Percentiles rank a stretch among this genome's conserved stretches.
Evolutionary conservation across 2,797 vertebrate genomes (phyloP).

Genomic region (Urophycis tenuis): DNA sequence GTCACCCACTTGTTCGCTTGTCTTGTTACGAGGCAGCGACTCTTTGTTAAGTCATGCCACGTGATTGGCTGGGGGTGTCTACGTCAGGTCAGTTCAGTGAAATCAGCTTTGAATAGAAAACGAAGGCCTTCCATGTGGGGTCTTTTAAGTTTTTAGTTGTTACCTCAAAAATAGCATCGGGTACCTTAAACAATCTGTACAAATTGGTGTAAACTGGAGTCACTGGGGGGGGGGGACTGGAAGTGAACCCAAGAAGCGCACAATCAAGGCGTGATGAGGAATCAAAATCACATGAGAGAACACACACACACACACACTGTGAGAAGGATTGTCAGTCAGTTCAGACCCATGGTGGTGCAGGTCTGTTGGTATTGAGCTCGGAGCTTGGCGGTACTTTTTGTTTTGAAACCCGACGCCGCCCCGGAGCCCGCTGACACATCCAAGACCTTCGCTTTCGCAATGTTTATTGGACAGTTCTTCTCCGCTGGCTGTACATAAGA

Average conservation of each 20-base stretch:
- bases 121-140: too few species aligned
- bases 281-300: neutral
- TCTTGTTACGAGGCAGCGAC: too few species aligned
- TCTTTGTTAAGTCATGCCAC: too few species aligned
- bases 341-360: neutral
- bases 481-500: slow-evolving; percentile 11
- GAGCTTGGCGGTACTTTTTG: slow-evolving; percentile 32
- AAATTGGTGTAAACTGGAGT: too few species aligned
- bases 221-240: too few species aligned
- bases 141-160: too few species aligned
- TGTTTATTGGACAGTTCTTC: slow-evolving; percentile 43
- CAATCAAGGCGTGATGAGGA: neutral
- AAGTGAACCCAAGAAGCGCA: neutral
- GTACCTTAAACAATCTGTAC: too few species aligned
- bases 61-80: too few species aligned
- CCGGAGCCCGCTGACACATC: slow-evolving; percentile 31
- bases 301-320: neutral
- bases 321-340: neutral
- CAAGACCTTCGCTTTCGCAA: slow-evolving; percentile 46
- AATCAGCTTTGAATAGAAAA: too few species aligned
- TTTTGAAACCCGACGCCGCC: slow-evolving; percentile 56
- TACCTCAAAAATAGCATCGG: too few species aligned
- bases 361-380: slow-evolving; percentile 34
- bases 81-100: too few species aligned
- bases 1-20: too few species aligned